Evolutionary conservation across 2,888 invertebrate genomes (phyloP).

Genomic region (Mechanitis messenoides): DNA sequence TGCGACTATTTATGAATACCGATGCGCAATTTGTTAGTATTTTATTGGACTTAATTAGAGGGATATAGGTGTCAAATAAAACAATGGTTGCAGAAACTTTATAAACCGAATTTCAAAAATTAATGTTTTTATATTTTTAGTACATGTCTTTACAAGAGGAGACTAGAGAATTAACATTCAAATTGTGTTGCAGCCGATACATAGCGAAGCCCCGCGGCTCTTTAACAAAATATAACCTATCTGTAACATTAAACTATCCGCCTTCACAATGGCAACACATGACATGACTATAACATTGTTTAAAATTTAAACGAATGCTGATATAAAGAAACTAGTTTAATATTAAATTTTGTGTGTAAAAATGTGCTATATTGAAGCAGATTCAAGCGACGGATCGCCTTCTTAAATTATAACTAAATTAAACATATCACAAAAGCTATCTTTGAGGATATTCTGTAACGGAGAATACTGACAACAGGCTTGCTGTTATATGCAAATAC

Average conservation of each 20-base stretch:
- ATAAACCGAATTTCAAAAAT: slow-evolving; percentile 73
- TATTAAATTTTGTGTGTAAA: slow-evolving; percentile 28
- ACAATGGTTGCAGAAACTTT: slow-evolving; percentile 65
- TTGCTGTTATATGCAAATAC: too few species aligned
- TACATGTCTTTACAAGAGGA: slow-evolving; percentile 73
- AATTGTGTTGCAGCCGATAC: slow-evolving; percentile 58
- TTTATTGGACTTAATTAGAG: slow-evolving; percentile 1
- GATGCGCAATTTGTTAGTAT: slow-evolving; percentile 19
- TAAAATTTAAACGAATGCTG: slow-evolving; percentile 51
- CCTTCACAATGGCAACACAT: slow-evolving; percentile 27
- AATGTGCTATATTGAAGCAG: slow-evolving; percentile 30
- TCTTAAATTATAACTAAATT: slow-evolving; percentile 38
- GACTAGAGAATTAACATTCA: slow-evolving; percentile 74
- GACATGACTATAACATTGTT: slow-evolving; percentile 69
- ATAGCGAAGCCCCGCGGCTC: slow-evolving; percentile 52
- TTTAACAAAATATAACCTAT: slow-evolving; percentile 53
- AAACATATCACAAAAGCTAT: slow-evolving; percentile 66
- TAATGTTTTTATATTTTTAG: slow-evolving; percentile 60
- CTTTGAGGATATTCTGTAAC: slow-evolving; percentile 14
- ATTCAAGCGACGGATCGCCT: slow-evolving; percentile 27
- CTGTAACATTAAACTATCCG: slow-evolving; percentile 51
- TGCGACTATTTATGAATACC: too few species aligned
- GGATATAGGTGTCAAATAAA: slow-evolving; percentile 38
- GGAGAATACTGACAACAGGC: not conserved
- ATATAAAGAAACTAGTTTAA: slow-evolving; percentile 29